These are phyloP conservation scores for Solenopsis fugax DNA, from an alignment of 1,140 invertebrate species.

Conservation along the genomic window DNA sequence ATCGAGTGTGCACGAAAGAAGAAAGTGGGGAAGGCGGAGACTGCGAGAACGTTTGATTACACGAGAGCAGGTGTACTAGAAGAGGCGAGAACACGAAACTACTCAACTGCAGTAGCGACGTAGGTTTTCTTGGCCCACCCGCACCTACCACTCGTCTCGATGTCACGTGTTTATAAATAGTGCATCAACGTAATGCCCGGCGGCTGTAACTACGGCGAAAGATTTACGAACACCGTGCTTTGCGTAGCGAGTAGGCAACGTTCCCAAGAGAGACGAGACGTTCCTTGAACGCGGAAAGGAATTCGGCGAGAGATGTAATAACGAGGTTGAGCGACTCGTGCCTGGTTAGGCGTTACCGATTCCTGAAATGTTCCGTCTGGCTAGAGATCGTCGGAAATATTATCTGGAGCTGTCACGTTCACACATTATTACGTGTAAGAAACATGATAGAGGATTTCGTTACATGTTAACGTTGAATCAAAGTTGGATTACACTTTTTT, in stretches of 20 bases:
- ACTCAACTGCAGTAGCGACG: constrained; percentile 54
- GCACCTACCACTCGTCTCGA: constrained; percentile 81
- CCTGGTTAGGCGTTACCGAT: constrained; percentile 72
- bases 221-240: constrained; percentile 81
- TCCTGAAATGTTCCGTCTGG: constrained; percentile 60
- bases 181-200: constrained; percentile 83
- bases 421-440: constrained; percentile 30
- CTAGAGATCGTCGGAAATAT: constrained; percentile 26
- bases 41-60: constrained; percentile 38
- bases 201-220: constrained; percentile 81
- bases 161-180: constrained; percentile 86
- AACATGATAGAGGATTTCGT: constrained; percentile 35
- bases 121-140: constrained; percentile 82
- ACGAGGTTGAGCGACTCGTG: constrained; percentile 73
- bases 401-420: constrained; percentile 31
- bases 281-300: constrained; percentile 82
- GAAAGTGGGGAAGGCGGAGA: background rate
- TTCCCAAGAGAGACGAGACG: constrained; percentile 67
- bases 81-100: constrained; percentile 72
- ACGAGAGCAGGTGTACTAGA: constrained; percentile 76
- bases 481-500: background rate
- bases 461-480: constrained; percentile 1
- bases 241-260: constrained; percentile 26
- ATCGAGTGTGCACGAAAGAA: constrained; percentile 10
- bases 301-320: constrained; percentile 77